phyloP scores from a whole-genome alignment of 2,888 invertebrate species.

The Spisula subtruncata region DNA sequence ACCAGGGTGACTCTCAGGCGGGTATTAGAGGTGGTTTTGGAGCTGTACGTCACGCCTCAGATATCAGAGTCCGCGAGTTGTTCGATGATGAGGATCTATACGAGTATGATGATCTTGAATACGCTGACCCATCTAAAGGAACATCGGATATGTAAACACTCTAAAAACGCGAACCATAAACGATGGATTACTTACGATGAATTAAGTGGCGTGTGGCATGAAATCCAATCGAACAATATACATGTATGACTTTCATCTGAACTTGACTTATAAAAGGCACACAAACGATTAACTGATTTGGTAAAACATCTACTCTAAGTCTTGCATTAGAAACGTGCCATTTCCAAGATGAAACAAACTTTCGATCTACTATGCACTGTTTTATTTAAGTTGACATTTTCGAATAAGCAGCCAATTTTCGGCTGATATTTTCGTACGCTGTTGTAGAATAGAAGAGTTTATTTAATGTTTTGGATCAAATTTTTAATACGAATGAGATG shows the following conservation, averaged over 20 bases:
- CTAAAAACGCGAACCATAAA: neutral
- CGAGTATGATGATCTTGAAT: conserved; percentile 85
- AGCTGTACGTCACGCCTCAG: conserved; percentile 84
- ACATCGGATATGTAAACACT: conserved; percentile 75
- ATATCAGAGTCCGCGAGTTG: conserved; percentile 78
- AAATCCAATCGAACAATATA: neutral
- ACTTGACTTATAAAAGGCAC: neutral
- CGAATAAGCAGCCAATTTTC: neutral
- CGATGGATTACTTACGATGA: neutral
- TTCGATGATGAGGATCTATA: conserved; percentile 78
- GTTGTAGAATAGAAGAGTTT: conserved; percentile 5
- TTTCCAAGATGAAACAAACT: conserved; percentile 15
- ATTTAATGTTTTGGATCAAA: conserved; percentile 22
- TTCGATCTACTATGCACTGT: conserved; percentile 10
- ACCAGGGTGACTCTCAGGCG: conserved; percentile 85
- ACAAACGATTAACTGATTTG: neutral
- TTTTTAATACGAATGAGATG: neutral
- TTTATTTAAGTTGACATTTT: conserved; percentile 14
- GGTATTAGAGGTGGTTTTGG: conserved; percentile 86
- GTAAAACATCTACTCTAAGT: neutral
- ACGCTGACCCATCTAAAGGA: conserved; percentile 80
- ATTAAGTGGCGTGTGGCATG: neutral
- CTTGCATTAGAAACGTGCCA: neutral
- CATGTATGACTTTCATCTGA: neutral
- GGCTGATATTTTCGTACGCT: conserved; percentile 26